Percentiles rank a stretch among this genome's conserved stretches.
These are phyloP conservation scores for Macrotis lagotis DNA, from an alignment of 2,113 vertebrate genomes.

Conservation along the genomic window DNA sequence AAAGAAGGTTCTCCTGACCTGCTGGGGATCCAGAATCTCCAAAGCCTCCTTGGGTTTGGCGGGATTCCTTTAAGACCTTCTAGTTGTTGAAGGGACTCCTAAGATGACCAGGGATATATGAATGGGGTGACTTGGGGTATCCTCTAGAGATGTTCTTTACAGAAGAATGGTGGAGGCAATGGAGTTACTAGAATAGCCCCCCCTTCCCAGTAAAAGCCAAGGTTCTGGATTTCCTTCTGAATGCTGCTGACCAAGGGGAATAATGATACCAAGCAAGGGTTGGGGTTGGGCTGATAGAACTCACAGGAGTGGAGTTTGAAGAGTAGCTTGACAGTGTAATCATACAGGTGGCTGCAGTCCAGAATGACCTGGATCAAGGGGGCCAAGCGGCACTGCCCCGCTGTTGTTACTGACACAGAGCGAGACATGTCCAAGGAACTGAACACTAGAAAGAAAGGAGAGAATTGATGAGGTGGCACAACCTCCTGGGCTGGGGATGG, in stretches of 20 bases:
- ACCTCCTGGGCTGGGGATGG: not conserved
- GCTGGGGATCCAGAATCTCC: not conserved
- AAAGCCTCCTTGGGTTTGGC: not conserved
- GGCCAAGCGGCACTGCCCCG: conserved; percentile 97
- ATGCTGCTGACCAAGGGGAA: accelerated
- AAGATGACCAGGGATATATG: not conserved
- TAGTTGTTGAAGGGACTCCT: too few species aligned
- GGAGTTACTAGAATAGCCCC: too few species aligned
- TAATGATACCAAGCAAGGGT: accelerated
- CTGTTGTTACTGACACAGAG: conserved; percentile 94
- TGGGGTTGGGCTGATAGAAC: conserved; percentile 72
- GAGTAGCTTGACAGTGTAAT: conserved; percentile 98
- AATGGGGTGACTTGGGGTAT: not conserved
- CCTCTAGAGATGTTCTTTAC: not conserved
- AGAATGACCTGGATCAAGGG: conserved; percentile 97
- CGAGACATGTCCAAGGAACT: conserved; percentile 97
- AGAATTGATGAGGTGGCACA: not conserved
- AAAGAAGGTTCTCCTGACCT: not conserved
- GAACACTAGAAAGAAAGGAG: conserved; percentile 87
- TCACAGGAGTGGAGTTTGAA: conserved; percentile 99
- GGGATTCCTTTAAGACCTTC: too few species aligned
- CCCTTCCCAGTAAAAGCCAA: not conserved
- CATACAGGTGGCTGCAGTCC: conserved; percentile 97
- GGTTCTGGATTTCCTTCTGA: not conserved
- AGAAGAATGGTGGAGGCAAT: not conserved